Base-by-base conservation (phyloP, 2,888 invertebrate genomes). In the Diplolepis rosae region DNA sequence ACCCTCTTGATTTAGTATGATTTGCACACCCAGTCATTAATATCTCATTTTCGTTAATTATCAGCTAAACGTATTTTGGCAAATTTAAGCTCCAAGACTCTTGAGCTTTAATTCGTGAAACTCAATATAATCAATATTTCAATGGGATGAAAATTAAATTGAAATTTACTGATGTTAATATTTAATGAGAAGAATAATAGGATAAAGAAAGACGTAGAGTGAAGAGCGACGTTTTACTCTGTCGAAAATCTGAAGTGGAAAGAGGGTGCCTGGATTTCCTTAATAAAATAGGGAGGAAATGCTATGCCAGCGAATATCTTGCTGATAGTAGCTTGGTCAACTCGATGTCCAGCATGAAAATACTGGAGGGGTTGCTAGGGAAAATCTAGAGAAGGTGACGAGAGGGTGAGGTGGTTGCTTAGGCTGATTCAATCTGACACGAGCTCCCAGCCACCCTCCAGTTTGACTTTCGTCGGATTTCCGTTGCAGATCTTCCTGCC, bases 261-360 rank as follows among this genome's bases (percentile, higher is more conserved):
- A 27, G 28, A 68, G 75, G 51, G 73, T 72, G 79, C 75, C 74
- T 79, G 78, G 83, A 85, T 87, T 87, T 87, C 83, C 87, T 87
- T 87, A 87, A 87, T 87, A 87, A 87, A 87, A 87, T 84, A 81
- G 84, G 84, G 84, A 84, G 85, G 85, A 85, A 87, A 87, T 81
- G 87, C 87, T 84, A 82, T 84, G 87, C 87, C 83, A 87, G 87
- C 87, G 84, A 87, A 87, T 87, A 87, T 87, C 86, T 81, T 79
- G 86, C 84, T 82, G 86, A 87, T 87, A 86, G 86, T 83, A 82
- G 84, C 83, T 83, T 79, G 86, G 86, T 86, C 87, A 87, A 83
- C 86, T 85, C 81, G 72, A 77, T 79, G 83, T 85, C 83, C 83
- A 81, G 79, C 80, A 80, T 81, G 83, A 83, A 83, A 83, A 82